These are phyloP conservation scores for Epinotia ramella DNA, from an alignment of 2,888 invertebrate genomes.

Conservation along the genomic window DNA sequence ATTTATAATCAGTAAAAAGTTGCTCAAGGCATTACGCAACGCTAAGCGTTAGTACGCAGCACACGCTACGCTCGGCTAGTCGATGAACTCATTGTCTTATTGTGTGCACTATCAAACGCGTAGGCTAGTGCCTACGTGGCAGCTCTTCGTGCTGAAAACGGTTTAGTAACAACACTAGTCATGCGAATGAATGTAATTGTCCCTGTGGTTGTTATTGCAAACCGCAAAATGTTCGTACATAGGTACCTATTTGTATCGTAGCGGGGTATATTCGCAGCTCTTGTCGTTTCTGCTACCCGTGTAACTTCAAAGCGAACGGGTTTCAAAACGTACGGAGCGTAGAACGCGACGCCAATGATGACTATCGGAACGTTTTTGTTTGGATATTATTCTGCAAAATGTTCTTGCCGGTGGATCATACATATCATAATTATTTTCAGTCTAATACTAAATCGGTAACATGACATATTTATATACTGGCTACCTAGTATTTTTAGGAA, in stretches of 20 bases:
- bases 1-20: constrained; percentile 59
- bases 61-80: constrained; percentile 55
- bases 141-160: background rate
- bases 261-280: background rate
- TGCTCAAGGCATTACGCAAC: constrained; percentile 75
- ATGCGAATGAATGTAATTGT: constrained; percentile 9
- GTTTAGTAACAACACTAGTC: constrained; percentile 32
- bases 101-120: constrained; percentile 59
- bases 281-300: constrained; percentile 20
- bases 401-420: too few species aligned
- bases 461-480: too few species aligned
- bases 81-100: constrained; percentile 67
- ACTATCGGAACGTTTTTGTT: background rate
- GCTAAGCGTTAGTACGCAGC: constrained; percentile 52
- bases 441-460: too few species aligned
- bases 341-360: background rate
- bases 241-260: background rate
- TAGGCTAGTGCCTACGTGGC: constrained; percentile 51
- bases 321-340: constrained; percentile 22
- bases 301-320: constrained; percentile 7
- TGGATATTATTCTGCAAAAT: background rate
- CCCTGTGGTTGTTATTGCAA: constrained; percentile 12
- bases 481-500: too few species aligned
- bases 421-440: too few species aligned
- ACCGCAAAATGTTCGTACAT: constrained; percentile 8